A percentile compares a stretch with the other conserved stretches of the same genome.
These are phyloP conservation scores for Pseudomyrmex sp. DNA, from an alignment of 1,140 invertebrate genomes.

Conservation along the genomic window DNA sequence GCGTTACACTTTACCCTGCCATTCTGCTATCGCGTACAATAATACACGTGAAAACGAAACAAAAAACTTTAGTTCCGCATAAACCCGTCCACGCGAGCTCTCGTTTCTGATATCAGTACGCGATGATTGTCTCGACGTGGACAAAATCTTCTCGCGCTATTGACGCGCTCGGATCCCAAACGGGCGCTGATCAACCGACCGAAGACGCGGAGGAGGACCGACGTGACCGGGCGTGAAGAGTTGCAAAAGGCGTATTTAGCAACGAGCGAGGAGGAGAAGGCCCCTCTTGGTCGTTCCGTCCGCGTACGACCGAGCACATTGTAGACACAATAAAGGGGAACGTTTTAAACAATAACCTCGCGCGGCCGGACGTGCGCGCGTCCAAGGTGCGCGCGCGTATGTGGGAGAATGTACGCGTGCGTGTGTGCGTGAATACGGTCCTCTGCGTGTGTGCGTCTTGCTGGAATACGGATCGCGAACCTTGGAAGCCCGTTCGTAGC, in stretches of 20 bases:
- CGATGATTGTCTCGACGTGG: too few relatives aligned
- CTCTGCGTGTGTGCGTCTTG: constrained; percentile 49
- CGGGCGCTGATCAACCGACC: constrained; percentile 49
- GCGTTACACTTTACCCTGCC: background rate
- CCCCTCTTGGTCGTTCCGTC: constrained; percentile 63
- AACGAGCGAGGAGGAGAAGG: constrained; percentile 38
- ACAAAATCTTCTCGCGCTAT: background rate
- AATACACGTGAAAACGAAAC: too few relatives aligned
- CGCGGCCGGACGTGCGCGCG: constrained; percentile 80
- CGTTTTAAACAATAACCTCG: constrained; percentile 79
- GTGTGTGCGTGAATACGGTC: constrained; percentile 19
- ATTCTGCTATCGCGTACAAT: too few relatives aligned
- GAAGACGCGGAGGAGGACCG: constrained; percentile 52
- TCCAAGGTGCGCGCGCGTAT: constrained; percentile 62
- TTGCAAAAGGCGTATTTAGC: constrained; percentile 65
- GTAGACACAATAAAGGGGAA: constrained; percentile 80
- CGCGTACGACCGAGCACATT: constrained; percentile 74
- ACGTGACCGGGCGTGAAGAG: constrained; percentile 60
- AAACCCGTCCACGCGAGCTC: too few relatives aligned
- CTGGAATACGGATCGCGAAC: constrained; percentile 78
- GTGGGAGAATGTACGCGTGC: background rate
- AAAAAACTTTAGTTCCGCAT: too few relatives aligned
- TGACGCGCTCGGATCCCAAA: constrained; percentile 34
- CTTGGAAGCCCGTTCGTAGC: constrained; percentile 83
- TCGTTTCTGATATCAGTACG: too few relatives aligned